Conservation (phyloP, 1,140 invertebrate genomes). For the Tribolium madens region DNA sequence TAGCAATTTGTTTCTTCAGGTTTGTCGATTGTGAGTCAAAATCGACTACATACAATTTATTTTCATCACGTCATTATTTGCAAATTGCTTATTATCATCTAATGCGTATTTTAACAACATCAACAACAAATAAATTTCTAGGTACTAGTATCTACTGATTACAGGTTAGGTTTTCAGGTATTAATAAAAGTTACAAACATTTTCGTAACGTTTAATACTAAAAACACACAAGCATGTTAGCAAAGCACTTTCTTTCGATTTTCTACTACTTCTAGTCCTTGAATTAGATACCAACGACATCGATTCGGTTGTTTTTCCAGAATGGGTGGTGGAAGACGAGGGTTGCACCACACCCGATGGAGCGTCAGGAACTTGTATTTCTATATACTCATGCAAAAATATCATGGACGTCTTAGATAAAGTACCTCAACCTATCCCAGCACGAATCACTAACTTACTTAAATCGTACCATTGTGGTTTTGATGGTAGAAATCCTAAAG, state of each 20-base stretch:
- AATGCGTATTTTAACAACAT: too few relatives aligned
- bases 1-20: too few relatives aligned
- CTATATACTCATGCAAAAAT: slow-evolving; percentile 62
- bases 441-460: slow-evolving; percentile 56
- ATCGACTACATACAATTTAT: too few relatives aligned
- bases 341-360: slow-evolving; percentile 63
- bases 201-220: too few relatives aligned
- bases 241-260: neutral
- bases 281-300: slow-evolving; percentile 1
- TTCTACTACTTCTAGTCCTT: neutral
- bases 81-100: too few relatives aligned
- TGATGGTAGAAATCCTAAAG: slow-evolving; percentile 64
- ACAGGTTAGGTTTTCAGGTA: too few relatives aligned
- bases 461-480: slow-evolving; percentile 67
- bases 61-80: too few relatives aligned
- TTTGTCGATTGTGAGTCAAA: too few relatives aligned
- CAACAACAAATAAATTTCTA: too few relatives aligned
- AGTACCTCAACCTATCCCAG: slow-evolving; percentile 61
- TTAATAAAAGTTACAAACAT: too few relatives aligned
- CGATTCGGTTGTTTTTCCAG: slow-evolving; percentile 55
- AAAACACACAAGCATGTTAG: neutral
- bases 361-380: slow-evolving; percentile 64
- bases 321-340: slow-evolving; percentile 61
- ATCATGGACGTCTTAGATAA: slow-evolving; percentile 59
- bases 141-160: too few relatives aligned